A percentile compares a stretch with the other conserved stretches of the same genome.
Conservation (phyloP, 1,140 invertebrate genomes). For the Drosophila sucinea region DNA sequence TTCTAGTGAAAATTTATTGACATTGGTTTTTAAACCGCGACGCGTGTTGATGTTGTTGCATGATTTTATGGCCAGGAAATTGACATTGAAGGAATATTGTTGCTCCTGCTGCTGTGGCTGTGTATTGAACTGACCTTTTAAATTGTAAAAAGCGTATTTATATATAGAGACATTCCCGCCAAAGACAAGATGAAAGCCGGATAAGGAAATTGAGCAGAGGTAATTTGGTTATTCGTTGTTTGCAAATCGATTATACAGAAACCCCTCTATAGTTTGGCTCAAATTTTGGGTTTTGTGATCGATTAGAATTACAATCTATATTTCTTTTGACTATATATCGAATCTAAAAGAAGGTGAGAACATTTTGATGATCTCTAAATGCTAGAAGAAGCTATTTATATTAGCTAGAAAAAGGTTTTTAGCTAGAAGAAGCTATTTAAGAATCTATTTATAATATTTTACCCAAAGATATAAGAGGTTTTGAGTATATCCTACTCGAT, state of each 20-base stretch:
- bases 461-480: too few species aligned
- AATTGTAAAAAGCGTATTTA: neutral
- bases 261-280: too few species aligned
- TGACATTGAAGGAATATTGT: constrained; percentile 53
- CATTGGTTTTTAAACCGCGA: constrained; percentile 79
- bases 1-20: constrained; percentile 80
- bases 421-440: too few species aligned
- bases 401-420: too few species aligned
- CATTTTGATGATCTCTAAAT: too few species aligned
- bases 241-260: neutral
- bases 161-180: neutral
- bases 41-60: constrained; percentile 55
- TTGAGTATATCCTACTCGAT: too few species aligned
- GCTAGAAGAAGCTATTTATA: too few species aligned
- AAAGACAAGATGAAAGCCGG: constrained; percentile 18
- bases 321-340: too few species aligned
- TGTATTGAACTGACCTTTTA: constrained; percentile 61
- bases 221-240: constrained; percentile 6
- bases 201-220: constrained; percentile 39
- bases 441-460: too few species aligned
- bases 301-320: too few species aligned
- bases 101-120: constrained; percentile 3
- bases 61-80: constrained; percentile 65
- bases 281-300: too few species aligned
- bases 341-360: too few species aligned